These are phyloP conservation scores for Protophormia terraenovae DNA, from an alignment of 2,888 invertebrate species.

Conservation along the genomic window DNA sequence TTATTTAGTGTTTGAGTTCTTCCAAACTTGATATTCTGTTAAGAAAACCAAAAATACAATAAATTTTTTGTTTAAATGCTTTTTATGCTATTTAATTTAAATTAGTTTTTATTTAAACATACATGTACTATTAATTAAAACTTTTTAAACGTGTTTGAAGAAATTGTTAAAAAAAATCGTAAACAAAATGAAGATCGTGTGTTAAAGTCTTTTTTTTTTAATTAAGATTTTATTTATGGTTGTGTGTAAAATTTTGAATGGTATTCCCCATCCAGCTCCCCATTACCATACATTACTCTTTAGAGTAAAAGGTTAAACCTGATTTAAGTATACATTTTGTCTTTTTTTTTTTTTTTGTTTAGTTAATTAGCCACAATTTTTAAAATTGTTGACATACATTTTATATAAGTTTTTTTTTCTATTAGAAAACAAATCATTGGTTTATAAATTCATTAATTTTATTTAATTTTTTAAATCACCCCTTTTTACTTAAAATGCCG, in stretches of 20 bases:
- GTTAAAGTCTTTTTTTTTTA: constrained; percentile 3
- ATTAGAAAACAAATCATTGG: constrained; percentile 54
- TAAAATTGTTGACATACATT: constrained; percentile 43
- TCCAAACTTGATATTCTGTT: constrained; percentile 65
- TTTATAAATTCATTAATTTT: constrained; percentile 65
- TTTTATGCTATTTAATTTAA: constrained; percentile 61
- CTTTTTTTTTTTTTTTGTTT: too few relatives aligned
- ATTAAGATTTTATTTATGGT: constrained; percentile 39
- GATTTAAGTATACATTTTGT: too few relatives aligned
- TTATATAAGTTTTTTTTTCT: constrained; percentile 37
- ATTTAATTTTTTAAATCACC: constrained; percentile 67
- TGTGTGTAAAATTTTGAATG: constrained; percentile 36
- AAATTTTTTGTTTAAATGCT: constrained; percentile 47
- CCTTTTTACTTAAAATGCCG: constrained; percentile 67
- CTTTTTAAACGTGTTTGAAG: constrained; percentile 20
- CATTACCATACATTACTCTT: background rate
- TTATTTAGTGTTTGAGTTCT: constrained; percentile 54
- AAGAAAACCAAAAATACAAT: constrained; percentile 37
- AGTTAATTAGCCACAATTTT: background rate
- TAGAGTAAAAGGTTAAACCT: constrained; percentile 33
- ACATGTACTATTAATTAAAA: background rate
- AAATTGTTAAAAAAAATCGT: background rate
- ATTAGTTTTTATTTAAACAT: constrained; percentile 9
- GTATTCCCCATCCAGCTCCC: constrained; percentile 8
- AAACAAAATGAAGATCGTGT: background rate